A percentile compares a stretch with the other conserved stretches of the same genome.
Conservation (phyloP, 2,797 vertebrate species). For the Thamnophis elegans region DNA sequence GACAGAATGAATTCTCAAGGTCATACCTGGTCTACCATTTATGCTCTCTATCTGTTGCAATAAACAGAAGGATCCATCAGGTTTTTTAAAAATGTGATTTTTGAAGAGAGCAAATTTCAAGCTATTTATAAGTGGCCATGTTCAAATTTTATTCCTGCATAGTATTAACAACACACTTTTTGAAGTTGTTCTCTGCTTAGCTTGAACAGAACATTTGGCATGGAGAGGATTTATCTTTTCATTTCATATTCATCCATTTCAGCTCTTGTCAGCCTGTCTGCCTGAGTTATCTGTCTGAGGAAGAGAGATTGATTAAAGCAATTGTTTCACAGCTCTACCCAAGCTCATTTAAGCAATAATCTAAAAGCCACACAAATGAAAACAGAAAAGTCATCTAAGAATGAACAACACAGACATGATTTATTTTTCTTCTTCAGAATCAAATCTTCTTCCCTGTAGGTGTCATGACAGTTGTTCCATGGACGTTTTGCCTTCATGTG, state of each 20-base stretch:
- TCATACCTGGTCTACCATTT: too few species aligned
- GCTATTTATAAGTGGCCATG: neutral
- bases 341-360: neutral
- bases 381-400: neutral
- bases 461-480: neutral
- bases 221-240: neutral
- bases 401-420: neutral
- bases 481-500: neutral
- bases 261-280: neutral
- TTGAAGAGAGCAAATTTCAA: neutral
- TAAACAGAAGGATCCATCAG: neutral
- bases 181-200: neutral
- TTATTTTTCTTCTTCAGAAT: neutral
- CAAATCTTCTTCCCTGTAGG: neutral
- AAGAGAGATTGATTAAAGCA: neutral
- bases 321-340: neutral
- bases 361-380: neutral
- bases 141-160: neutral
- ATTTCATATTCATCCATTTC: neutral
- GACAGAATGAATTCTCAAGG: neutral
- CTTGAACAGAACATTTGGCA: neutral
- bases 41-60: neutral
- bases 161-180: neutral
- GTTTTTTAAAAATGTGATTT: neutral
- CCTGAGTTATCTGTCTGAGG: neutral